Percentiles rank a stretch among this genome's conserved stretches.
phyloP scores from a whole-genome alignment of 2,888 invertebrate species.

The Poecilus cupreus region DNA sequence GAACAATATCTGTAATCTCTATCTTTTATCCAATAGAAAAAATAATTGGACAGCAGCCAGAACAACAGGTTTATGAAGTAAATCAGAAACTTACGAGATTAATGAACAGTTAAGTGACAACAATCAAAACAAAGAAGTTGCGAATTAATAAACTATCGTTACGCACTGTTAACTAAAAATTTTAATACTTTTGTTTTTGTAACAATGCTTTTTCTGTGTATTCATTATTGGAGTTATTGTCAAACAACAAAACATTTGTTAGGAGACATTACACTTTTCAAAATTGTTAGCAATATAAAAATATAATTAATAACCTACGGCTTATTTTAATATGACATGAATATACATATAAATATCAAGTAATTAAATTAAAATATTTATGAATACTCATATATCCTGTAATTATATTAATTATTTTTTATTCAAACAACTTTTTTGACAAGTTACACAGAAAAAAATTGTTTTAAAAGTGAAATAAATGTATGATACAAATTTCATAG shows the following conservation, averaged over 20 bases:
- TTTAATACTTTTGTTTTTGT: constrained; percentile 8
- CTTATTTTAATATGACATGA: neutral
- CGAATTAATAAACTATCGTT: constrained; percentile 2
- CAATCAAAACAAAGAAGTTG: constrained; percentile 5
- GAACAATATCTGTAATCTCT: neutral
- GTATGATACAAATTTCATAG: neutral
- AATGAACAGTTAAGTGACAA: neutral
- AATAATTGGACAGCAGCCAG: neutral
- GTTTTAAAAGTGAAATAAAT: neutral
- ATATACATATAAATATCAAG: neutral
- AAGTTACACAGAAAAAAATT: neutral
- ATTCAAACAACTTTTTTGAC: neutral
- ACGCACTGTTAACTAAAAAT: constrained; percentile 9
- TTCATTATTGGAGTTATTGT: neutral
- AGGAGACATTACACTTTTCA: neutral
- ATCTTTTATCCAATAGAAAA: constrained; percentile 1
- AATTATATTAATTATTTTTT: constrained; percentile 9
- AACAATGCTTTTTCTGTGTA: neutral
- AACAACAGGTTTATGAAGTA: neutral
- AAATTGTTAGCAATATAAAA: neutral
- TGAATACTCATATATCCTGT: neutral
- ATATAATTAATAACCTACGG: neutral
- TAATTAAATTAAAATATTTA: constrained; percentile 11
- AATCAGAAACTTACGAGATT: neutral
- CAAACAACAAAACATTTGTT: neutral